Base-by-base conservation (phyloP, 2,888 invertebrate genomes). In the Drosophila atripex region DNA sequence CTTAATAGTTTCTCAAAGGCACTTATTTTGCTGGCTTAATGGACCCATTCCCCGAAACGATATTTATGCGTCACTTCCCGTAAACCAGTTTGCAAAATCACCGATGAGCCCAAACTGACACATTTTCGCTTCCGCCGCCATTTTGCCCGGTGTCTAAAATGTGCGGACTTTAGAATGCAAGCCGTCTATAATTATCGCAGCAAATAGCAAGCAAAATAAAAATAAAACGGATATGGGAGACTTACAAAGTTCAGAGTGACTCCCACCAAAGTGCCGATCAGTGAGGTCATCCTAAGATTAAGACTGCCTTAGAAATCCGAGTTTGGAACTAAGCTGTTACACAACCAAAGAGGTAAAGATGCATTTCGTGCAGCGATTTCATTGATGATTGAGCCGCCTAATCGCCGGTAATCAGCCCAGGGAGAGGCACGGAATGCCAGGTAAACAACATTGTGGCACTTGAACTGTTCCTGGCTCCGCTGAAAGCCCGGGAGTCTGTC, bases 321-420 rank as follows among this genome's bases (percentile, higher is more conserved):
- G 45, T 47, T 35, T 53, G 21, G 39, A 32, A 52, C 58, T 53
- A 23, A 23, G 21, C 65, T 16, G 30, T 14, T 39, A 30, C 45
- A 55, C 21, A 47, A 14, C n/a, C 16, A 1, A 18, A 46, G 21
- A 11, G 7, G 5, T 23, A 1, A 43, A 43, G 8, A 32, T 32
- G 23, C 63, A 30, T 39, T 65, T 25, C 66, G 64, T 71, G 72
- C 35, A n/a, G 51, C 51, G 25, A 65, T 71, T 66, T 74, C 71
- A 76, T 63, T 71, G 61, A 75, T 76, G 78, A 75, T 80, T 73
- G 73, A 68, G 61, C 56, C 71, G 41, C 57, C 58, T 76, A 83
- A 85, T 85, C 68, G 74, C 50, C 72, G 69, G 71, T 71, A 80
- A 84, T 83, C 76, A 80, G 71, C 61, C 57, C 49, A 74, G 72